These are phyloP conservation scores for Aromia moschata DNA, from an alignment of 2,888 invertebrate species.

Conservation along the genomic window DNA sequence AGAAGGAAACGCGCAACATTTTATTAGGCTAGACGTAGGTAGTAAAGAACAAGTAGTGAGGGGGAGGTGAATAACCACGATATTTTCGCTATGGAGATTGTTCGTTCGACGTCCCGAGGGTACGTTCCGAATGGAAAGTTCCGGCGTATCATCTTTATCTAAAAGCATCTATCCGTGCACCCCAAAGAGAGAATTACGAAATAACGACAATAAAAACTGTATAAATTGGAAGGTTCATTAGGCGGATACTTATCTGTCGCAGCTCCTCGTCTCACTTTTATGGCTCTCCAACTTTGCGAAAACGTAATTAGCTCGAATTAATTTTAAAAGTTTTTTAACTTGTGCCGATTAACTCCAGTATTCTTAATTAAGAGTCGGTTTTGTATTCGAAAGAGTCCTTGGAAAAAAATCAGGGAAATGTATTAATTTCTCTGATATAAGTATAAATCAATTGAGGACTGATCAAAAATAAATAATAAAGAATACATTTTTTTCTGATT, in stretches of 20 bases:
- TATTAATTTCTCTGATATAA: too few relatives aligned
- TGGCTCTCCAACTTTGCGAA: conserved; percentile 3
- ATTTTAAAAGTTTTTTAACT: conserved; percentile 13
- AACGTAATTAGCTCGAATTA: conserved; percentile 19
- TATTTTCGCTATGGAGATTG: neutral
- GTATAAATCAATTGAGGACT: too few relatives aligned
- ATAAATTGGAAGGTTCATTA: conserved; percentile 32
- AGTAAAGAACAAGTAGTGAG: neutral
- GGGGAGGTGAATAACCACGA: neutral
- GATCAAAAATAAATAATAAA: too few relatives aligned
- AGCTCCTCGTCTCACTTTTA: neutral
- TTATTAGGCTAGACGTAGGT: neutral
- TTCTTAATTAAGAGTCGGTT: neutral
- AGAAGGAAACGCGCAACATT: too few relatives aligned
- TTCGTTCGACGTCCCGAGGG: conserved; percentile 4
- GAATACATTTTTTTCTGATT: too few relatives aligned
- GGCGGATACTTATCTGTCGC: conserved; percentile 29
- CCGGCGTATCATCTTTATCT: conserved; percentile 20
- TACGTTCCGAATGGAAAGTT: conserved; percentile 15
- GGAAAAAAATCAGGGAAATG: too few relatives aligned
- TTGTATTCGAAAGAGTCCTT: neutral
- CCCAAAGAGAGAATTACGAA: conserved; percentile 21
- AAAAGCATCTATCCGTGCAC: conserved; percentile 11
- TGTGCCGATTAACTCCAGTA: conserved; percentile 1
- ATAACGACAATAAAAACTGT: conserved; percentile 31